Percentiles rank a stretch among this genome's conserved stretches.
phyloP scores from a whole-genome alignment of 2,113 vertebrate species.

The Pontoporia blainvillei region DNA sequence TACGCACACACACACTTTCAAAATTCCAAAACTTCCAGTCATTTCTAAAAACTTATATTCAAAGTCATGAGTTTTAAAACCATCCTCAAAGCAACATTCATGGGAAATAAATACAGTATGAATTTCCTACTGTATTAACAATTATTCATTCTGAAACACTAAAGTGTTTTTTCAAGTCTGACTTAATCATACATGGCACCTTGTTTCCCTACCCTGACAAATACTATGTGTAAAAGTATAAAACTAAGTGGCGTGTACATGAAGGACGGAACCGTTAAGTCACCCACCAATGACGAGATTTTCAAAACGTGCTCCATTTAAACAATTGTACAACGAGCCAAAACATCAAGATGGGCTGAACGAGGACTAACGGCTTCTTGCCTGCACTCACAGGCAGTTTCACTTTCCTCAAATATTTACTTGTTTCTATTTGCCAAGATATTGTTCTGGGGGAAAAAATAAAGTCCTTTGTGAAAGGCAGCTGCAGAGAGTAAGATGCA shows the following conservation, averaged over 20 bases:
- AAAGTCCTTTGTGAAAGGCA: neutral
- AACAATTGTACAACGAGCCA: neutral
- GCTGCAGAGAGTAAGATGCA: neutral
- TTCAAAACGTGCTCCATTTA: neutral
- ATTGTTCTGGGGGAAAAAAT: neutral
- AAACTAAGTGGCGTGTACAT: neutral
- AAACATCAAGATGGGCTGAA: neutral
- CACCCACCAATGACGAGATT: neutral
- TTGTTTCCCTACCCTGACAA: neutral
- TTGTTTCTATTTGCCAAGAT: conserved; percentile 8
- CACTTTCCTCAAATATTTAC: conserved; percentile 16
- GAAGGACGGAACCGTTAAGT: neutral
- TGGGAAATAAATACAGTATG: neutral
- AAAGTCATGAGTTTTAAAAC: neutral
- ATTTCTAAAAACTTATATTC: neutral
- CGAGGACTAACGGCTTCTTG: neutral
- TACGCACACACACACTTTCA: accelerated
- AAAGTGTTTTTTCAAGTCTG: neutral
- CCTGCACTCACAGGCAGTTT: neutral
- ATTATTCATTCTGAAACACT: neutral
- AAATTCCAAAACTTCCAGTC: neutral
- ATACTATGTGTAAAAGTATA: neutral
- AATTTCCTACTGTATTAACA: neutral
- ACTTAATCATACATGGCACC: neutral
- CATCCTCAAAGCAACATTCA: neutral